Evolutionary conservation across 2,113 vertebrate genomes (phyloP), one percentile per base, ranked within the genome.

Genomic region (Castor canadensis): DNA sequence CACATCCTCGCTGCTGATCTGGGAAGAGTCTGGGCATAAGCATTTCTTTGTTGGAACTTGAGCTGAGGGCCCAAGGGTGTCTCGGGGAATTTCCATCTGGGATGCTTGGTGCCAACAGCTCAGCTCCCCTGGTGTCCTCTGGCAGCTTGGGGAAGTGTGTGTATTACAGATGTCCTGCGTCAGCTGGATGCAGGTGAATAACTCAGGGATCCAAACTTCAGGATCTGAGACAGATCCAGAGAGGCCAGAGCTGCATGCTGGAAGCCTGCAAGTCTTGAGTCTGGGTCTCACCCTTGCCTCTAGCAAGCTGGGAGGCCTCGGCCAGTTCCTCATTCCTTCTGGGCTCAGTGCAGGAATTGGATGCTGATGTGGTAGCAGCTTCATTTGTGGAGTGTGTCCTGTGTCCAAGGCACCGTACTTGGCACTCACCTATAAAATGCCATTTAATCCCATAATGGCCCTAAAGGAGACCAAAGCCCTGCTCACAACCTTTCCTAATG

Each of bases 81-180:
- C 82, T 91, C 91, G 89, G 97, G 94, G 91, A 97, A 97, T 97
- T 97, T 97, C 97, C 97, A 96, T 40, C 32, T 2, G 12, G 91
- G 69, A 87, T 1, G 5, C 71, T 49, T n/a, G 43, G 58, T 91
- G 83, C 54, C 10, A 13, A 56, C 28, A 47, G 67, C 94, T 88
- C 72, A 20, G 83, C 81, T 79, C n/a, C 66, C 22, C n/a, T 0
- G 2, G 72, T n/a, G 32, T 77, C 73, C 60, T 86, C 94, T 69
- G 88, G 92, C 43, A 43, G 88, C 88, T 69, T 4, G 0, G 86
- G 22, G 56, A 67, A 20, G 45, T 30, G 62, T 28, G 30, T 58
- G 69, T 84, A 66, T 75, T 52, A 69, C 56, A 62, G 93, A 86
- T 17, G 86, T 40, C 67, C 69, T 60, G 60, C 0, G 1, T 60